phyloP scores from a whole-genome alignment of 2,113 vertebrate species.

The Ciconia boyciana region DNA sequence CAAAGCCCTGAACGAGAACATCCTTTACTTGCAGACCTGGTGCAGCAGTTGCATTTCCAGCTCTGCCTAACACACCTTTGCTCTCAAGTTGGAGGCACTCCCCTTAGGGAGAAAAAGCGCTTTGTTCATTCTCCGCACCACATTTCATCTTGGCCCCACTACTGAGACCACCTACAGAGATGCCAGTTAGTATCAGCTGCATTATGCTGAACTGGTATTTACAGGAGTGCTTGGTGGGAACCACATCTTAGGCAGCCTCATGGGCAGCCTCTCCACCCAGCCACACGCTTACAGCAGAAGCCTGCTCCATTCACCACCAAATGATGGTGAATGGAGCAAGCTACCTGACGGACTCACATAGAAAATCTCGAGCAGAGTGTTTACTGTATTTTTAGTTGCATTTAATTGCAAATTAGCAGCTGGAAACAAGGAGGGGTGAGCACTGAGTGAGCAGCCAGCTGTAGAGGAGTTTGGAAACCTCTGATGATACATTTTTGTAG shows the following conservation, averaged over 20 bases:
- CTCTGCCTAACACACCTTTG: neutral
- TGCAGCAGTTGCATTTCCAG: neutral
- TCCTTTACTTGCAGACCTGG: neutral
- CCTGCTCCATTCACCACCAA: neutral
- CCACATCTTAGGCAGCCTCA: constrained; percentile 47
- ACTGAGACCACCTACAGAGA: constrained; percentile 44
- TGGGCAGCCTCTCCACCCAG: neutral
- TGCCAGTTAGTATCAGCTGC: neutral
- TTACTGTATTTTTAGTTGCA: neutral
- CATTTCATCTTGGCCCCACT: neutral
- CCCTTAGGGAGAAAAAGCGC: neutral
- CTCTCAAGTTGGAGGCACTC: neutral
- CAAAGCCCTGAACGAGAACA: neutral
- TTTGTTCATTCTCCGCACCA: neutral
- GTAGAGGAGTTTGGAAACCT: neutral
- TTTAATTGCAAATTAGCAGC: constrained; percentile 44
- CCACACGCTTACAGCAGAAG: neutral
- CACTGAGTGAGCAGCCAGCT: neutral
- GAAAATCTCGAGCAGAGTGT: neutral
- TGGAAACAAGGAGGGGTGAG: constrained; percentile 5
- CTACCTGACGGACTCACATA: accelerated
- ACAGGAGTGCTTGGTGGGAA: neutral
- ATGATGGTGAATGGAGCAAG: neutral
- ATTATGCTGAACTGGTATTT: constrained; percentile 2
- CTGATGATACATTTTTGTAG: neutral